phyloP scores from a whole-genome alignment of 2,113 vertebrate species.

The Nesoenas mayeri region DNA sequence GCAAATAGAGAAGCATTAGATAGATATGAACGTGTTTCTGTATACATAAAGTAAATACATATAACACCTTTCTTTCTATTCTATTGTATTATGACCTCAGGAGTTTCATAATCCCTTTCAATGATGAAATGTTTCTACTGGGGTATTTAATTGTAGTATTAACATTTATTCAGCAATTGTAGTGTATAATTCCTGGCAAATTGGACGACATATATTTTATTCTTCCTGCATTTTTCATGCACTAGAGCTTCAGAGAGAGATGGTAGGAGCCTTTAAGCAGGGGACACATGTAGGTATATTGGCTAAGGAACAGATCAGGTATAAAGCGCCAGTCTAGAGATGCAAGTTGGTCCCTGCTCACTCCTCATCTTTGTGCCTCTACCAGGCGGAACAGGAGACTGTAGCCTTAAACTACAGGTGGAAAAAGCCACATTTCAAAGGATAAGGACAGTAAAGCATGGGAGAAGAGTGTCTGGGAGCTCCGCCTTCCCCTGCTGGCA shows the following conservation, averaged over 20 bases:
- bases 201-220: background rate
- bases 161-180: background rate
- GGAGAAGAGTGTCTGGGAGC: background rate
- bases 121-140: background rate
- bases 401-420: background rate
- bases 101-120: background rate
- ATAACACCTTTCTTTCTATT: background rate
- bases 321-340: background rate
- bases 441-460: background rate
- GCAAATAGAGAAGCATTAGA: background rate
- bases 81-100: background rate
- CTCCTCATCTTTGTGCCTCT: background rate
- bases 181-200: background rate
- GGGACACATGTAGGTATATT: background rate
- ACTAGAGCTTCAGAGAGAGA: background rate
- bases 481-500: background rate
- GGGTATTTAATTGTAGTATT: background rate
- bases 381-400: background rate
- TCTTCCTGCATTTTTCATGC: background rate
- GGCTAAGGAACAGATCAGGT: background rate
- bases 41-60: background rate
- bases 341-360: rapidly evolving
- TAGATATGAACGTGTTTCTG: background rate
- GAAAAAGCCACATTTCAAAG: background rate
- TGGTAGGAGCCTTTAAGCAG: background rate